Evolutionary conservation across 2,888 invertebrate genomes (phyloP).

Genomic region (Patella ulyssiponensis): DNA sequence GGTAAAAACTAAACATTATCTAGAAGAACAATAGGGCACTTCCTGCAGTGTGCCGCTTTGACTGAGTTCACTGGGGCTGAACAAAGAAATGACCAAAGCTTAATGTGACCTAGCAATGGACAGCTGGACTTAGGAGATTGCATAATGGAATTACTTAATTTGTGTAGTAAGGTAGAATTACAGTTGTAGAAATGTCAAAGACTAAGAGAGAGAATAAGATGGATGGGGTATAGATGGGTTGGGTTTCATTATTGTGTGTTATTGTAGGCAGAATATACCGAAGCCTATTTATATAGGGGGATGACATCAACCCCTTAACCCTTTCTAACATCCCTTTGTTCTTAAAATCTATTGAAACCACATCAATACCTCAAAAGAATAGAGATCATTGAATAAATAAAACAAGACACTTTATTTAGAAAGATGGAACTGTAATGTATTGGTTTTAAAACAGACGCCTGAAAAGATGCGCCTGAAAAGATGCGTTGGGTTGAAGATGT

Average conservation of each 20-base stretch:
- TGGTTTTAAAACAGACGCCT: no score
- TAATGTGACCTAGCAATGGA: slow-evolving; percentile 20
- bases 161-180: slow-evolving; percentile 27
- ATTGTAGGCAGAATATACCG: slow-evolving; percentile 7
- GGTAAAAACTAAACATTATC: slow-evolving; percentile 21
- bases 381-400: slow-evolving; percentile 1
- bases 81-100: slow-evolving; percentile 20
- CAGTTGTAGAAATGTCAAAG: slow-evolving; percentile 22
- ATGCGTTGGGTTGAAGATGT: no score
- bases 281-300: slow-evolving; percentile 1
- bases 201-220: slow-evolving; percentile 1
- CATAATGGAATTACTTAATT: slow-evolving; percentile 32
- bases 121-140: slow-evolving; percentile 24
- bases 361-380: slow-evolving; percentile 12
- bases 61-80: slow-evolving; percentile 20
- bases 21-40: slow-evolving; percentile 22
- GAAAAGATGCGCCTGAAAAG: no score
- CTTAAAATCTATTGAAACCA: background rate
- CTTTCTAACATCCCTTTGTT: background rate
- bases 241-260: slow-evolving; percentile 7
- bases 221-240: slow-evolving; percentile 1
- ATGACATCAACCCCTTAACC: slow-evolving; percentile 8
- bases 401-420: background rate
- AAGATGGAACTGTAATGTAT: no score
- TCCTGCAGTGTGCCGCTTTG: slow-evolving; percentile 24